Conservation (phyloP, 2,888 invertebrate genomes). For the Scrobipalpa costella region DNA sequence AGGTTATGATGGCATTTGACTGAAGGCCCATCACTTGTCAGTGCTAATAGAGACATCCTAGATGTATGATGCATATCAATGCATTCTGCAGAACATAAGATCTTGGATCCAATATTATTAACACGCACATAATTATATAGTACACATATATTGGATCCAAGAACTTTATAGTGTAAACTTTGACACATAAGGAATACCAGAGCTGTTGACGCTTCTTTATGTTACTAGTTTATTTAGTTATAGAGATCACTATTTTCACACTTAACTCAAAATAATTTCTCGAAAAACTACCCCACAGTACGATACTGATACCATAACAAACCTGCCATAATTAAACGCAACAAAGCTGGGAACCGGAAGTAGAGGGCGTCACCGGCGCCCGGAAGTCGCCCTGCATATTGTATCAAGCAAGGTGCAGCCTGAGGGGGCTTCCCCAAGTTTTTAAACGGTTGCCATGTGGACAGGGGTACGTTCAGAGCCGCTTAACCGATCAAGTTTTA, state of each 20-base stretch:
- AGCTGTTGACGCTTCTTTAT: too few relatives aligned
- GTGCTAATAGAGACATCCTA: not conserved
- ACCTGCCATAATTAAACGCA: conserved; percentile 12
- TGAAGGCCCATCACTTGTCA: not conserved
- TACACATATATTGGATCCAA: too few relatives aligned
- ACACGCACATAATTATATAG: too few relatives aligned
- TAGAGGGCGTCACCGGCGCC: conserved; percentile 25
- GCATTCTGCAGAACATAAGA: too few relatives aligned
- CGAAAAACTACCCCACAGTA: not conserved
- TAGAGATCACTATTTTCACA: too few relatives aligned
- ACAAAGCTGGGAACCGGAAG: conserved; percentile 26
- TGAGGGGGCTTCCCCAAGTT: conserved; percentile 6
- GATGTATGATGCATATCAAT: not conserved
- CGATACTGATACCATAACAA: not conserved
- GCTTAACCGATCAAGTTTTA: too few relatives aligned
- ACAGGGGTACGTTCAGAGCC: too few relatives aligned
- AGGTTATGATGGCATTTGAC: conserved; percentile 1
- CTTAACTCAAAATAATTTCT: too few relatives aligned
- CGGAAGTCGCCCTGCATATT: conserved; percentile 27
- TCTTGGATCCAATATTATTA: too few relatives aligned
- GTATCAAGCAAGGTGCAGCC: conserved; percentile 9
- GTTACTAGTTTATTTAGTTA: too few relatives aligned
- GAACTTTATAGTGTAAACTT: too few relatives aligned
- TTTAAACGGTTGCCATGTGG: conserved; percentile 4
- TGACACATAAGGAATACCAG: too few relatives aligned